Percentiles rank a stretch among this genome's conserved stretches.
Conservation (phyloP, 2,888 invertebrate genomes). For the Pseudococcus viburni region DNA sequence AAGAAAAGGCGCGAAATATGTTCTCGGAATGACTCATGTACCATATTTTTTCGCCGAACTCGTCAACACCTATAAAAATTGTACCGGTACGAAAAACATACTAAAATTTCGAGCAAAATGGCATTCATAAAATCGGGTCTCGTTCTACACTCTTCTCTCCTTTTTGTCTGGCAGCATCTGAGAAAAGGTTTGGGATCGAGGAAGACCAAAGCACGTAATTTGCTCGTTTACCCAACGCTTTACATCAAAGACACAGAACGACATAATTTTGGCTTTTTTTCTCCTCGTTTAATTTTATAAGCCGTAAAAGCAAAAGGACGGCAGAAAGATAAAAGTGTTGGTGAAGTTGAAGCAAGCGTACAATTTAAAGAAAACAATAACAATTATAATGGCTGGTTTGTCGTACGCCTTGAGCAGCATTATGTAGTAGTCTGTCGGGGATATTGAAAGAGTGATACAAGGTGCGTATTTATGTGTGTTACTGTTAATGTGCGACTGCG, state of each 20-base stretch:
- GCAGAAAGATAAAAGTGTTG: neutral
- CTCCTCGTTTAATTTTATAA: slow-evolving; percentile 30
- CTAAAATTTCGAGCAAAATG: neutral
- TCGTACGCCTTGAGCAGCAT: slow-evolving; percentile 27
- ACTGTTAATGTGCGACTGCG: neutral
- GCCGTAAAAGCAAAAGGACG: neutral
- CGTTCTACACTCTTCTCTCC: neutral
- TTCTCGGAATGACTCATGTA: neutral
- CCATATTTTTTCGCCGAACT: neutral
- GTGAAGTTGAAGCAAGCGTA: neutral
- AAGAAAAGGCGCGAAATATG: slow-evolving; percentile 3
- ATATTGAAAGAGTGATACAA: neutral
- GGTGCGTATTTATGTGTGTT: neutral
- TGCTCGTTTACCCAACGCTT: neutral
- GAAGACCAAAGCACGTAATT: neutral
- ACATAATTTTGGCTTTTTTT: neutral
- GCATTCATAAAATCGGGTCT: too few relatives aligned
- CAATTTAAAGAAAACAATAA: slow-evolving; percentile 40
- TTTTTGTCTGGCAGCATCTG: neutral
- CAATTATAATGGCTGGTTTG: slow-evolving; percentile 30
- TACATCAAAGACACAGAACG: neutral
- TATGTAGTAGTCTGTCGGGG: neutral
- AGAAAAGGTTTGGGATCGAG: neutral
- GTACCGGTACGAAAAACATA: neutral
- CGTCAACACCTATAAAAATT: neutral